Evolutionary conservation across 1,140 invertebrate species (phyloP), one percentile per base, ranked within the genome.

Genomic region (Metaphire vulgaris): DNA sequence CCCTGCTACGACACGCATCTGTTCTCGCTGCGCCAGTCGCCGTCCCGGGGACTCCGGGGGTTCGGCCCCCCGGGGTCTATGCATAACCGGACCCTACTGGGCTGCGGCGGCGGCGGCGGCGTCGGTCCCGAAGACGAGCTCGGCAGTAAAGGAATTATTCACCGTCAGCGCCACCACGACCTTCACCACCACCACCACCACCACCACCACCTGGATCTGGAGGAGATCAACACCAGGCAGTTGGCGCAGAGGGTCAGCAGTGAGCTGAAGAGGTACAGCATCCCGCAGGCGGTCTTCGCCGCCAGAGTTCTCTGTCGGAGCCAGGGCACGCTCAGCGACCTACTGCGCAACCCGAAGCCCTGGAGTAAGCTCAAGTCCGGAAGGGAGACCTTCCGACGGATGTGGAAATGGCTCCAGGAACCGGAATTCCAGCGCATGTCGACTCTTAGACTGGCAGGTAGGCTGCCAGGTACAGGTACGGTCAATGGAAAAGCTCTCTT

Each of bases 371-470:
- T 99, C 77, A 99, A 99, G 88, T 98, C 96, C 31, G 98, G 98
- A 26, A 88, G 98, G 33, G 98, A 99, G 88, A 99, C 98, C 26
- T 99, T 99, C 87, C 90, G 97, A 75, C 88, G 97, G 79, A 99
- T 99, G 98, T 98, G 95, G 91, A 99, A 99, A 88, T 99, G 98
- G 98, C 90, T 99, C 32, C 96, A 99, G 87, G 97, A 99, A 88
- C 98, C 98, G 0, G 98, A 99, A 87, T 98, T 98, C 87, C 96
- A 99, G 87, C 90, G 98, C 83, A 99, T 99, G 97, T 98, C 97
- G 6, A 95, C 97, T 74, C 90, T 99, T 76, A 90, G 97, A 84
- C 89, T 99, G 83, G 98, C 98, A 92, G 96, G 96, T 98, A 90
- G 90, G 90, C 41, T 56, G 21, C 6, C 41, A 56, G 41, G 41